A percentile compares a stretch with the other conserved stretches of the same genome.
These are phyloP conservation scores for Sitta europaea DNA, from an alignment of 2,113 vertebrate species.

Conservation along the genomic window DNA sequence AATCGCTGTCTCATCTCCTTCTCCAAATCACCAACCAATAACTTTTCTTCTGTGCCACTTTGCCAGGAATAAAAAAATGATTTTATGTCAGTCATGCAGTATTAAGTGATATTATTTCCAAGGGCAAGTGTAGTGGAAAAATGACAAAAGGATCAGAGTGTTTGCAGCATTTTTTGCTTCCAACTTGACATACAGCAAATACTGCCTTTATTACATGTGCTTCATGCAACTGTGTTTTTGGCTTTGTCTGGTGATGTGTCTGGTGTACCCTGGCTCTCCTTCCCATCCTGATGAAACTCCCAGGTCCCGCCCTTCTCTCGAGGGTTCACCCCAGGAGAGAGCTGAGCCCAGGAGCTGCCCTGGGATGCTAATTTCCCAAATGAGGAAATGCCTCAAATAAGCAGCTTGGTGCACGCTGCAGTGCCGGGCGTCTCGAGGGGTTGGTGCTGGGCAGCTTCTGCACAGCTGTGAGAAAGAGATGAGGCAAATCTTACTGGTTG, in stretches of 20 bases:
- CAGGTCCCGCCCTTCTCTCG: not conserved
- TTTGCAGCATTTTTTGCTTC: slow-evolving; percentile 3
- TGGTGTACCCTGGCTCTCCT: not conserved
- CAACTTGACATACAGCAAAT: not conserved
- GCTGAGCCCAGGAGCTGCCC: not conserved
- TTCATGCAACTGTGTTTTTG: not conserved
- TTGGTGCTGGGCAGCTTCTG: rapidly evolving
- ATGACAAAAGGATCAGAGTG: slow-evolving; percentile 41
- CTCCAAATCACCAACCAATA: slow-evolving; percentile 11
- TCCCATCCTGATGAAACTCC: not conserved
- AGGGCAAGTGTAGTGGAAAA: slow-evolving; percentile 34
- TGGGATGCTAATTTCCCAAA: not conserved
- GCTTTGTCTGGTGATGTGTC: not conserved
- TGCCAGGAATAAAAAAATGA: slow-evolving; percentile 16
- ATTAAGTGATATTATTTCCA: slow-evolving; percentile 22
- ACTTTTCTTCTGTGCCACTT: not conserved
- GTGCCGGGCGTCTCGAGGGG: not conserved
- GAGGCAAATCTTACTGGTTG: not conserved
- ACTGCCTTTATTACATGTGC: not conserved
- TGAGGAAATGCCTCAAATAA: not conserved
- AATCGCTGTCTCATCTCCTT: not conserved
- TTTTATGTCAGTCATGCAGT: not conserved
- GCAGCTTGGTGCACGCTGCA: rapidly evolving
- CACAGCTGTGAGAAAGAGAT: rapidly evolving
- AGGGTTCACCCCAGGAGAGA: not conserved